A percentile compares a stretch with the other conserved stretches of the same genome.
These are phyloP conservation scores for Lethocerus indicus DNA, from an alignment of 1,140 invertebrate genomes.

Conservation along the genomic window DNA sequence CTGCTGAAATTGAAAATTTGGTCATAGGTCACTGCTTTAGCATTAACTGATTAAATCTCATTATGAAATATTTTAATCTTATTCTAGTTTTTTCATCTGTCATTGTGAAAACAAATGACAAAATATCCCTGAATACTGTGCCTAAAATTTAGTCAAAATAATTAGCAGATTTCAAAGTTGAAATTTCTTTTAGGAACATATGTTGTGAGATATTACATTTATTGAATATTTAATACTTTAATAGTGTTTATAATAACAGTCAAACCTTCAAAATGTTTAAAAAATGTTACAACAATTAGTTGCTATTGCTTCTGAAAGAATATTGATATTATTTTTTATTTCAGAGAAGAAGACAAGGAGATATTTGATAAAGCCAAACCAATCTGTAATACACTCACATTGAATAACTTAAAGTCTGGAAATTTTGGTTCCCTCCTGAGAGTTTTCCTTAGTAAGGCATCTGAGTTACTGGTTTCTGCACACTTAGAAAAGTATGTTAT, in stretches of 20 bases:
- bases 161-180: not conserved
- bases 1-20: not conserved
- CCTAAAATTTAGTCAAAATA: not conserved
- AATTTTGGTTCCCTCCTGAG: constrained; percentile 2
- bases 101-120: too few relatives aligned
- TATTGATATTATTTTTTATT: not conserved
- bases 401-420: constrained; percentile 2
- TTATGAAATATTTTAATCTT: not conserved
- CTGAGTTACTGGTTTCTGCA: not conserved
- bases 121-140: too few relatives aligned
- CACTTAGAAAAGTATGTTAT: not conserved
- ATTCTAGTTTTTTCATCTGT: too few relatives aligned
- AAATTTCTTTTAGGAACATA: not conserved
- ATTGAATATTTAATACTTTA: not conserved
- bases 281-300: not conserved
- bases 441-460: not conserved
- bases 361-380: not conserved
- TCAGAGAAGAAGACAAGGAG: not conserved
- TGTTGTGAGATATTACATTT: not conserved
- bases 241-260: not conserved
- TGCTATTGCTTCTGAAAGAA: not conserved
- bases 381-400: not conserved
- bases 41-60: not conserved
- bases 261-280: not conserved
- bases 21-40: not conserved